Evolutionary conservation across 2,888 invertebrate genomes (phyloP).

Genomic region (Patella pellucida): DNA sequence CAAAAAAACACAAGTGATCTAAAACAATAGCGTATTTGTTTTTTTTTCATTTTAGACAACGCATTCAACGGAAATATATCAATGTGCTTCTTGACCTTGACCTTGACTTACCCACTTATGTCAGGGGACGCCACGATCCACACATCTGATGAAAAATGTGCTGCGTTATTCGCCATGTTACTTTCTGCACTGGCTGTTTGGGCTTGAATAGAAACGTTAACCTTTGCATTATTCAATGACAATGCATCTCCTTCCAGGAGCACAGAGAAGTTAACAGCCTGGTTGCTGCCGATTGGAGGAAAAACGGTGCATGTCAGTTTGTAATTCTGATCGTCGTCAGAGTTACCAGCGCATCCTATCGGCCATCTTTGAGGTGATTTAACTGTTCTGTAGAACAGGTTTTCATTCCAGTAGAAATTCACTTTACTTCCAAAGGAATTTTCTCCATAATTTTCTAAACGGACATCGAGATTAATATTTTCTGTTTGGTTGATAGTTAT

Average conservation of each 20-base stretch:
- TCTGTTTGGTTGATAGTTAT: constrained; percentile 16
- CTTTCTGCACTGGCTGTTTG: constrained; percentile 11
- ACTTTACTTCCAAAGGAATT: constrained; percentile 13
- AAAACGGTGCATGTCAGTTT: constrained; percentile 7
- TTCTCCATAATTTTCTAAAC: constrained; percentile 9
- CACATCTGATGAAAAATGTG: neutral
- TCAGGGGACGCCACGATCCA: constrained; percentile 12
- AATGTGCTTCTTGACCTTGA: no score
- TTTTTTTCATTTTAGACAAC: no score
- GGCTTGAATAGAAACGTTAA: neutral
- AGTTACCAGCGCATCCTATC: constrained; percentile 5
- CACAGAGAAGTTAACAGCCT: neutral
- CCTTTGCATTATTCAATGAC: neutral
- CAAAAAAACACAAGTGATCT: no score
- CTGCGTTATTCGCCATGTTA: neutral
- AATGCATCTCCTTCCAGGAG: neutral
- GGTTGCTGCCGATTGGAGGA: neutral
- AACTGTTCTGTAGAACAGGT: neutral
- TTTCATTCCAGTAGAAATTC: constrained; percentile 13
- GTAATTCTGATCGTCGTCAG: neutral
- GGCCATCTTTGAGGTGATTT: constrained; percentile 3
- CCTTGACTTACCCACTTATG: constrained; percentile 8
- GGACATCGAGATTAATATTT: neutral
- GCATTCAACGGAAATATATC: no score
- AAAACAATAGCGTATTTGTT: no score